phyloP scores from a whole-genome alignment of 2,888 invertebrate species.

The Pammene fasciana region DNA sequence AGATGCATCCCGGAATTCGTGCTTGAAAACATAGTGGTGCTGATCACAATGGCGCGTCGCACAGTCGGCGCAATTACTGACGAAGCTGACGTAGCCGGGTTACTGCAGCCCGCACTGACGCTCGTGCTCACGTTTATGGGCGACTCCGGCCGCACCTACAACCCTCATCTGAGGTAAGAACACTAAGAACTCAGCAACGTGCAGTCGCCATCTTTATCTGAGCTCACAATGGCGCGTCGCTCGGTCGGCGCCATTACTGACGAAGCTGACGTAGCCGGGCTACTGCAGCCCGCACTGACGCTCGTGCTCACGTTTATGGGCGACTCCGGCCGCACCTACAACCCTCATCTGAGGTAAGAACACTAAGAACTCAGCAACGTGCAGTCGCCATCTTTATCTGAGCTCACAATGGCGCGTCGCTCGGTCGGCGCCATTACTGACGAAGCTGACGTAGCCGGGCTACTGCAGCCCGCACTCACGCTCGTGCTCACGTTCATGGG shows the following conservation, averaged over 20 bases:
- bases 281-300: conserved; percentile 87
- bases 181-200: no score
- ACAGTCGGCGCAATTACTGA: conserved; percentile 80
- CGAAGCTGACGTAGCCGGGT: conserved; percentile 85
- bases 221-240: conserved; percentile 89
- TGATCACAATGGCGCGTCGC: conserved; percentile 89
- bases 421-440: conserved; percentile 80
- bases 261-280: conserved; percentile 85
- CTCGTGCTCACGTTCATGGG: conserved; percentile 95
- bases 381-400: no score
- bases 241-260: conserved; percentile 80
- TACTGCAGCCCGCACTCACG: conserved; percentile 87
- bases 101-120: conserved; percentile 87
- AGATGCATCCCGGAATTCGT: conserved; percentile 95
- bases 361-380: no score
- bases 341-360: conserved; percentile 92
- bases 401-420: conserved; percentile 89
- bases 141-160: conserved; percentile 89
- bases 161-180: conserved; percentile 92
- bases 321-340: conserved; percentile 89
- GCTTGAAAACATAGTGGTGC: conserved; percentile 93
- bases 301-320: conserved; percentile 95
- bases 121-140: conserved; percentile 95
- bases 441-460: conserved; percentile 85
- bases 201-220: no score